Evolutionary conservation across 2,888 invertebrate genomes (phyloP), one percentile per base, ranked within the genome.

Genomic region (Cataglyphis livida): DNA sequence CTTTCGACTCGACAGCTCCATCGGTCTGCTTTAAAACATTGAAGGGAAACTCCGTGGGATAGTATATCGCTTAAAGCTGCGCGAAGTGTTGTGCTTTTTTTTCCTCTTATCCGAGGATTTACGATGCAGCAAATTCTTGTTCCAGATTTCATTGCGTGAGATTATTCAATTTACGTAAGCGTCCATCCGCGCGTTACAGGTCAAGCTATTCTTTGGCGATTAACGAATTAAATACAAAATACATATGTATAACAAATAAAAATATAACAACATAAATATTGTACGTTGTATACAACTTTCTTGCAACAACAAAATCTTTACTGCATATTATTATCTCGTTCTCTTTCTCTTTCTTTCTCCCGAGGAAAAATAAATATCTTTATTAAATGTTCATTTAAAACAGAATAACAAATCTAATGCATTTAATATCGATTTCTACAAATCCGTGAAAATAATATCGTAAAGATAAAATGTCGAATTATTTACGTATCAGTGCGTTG

Each of bases 41-140:
- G 64, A 59, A 54, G 48, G 28, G 79, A 66, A 79, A 65, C 79
- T 73, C 68, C 61, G 65, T 65, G 71, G 65, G 74, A 57, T 82
- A 66, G 81, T 82, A 82, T 62, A 82, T 73, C 82, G 81, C 82
- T 84, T 84, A 82, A 82, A 84, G 82, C 82, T 25, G 51, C 62
- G 59, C 51, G 32, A 66, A 74, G 66, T 73, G 74, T 82, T 66
- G 81, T 57, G 79, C 64, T 81, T 57, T 83, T 64, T 74, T 62
- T 61, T 15, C 35, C 78, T 79, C 59, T 38, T 65, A 44, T 65
- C 73, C 81, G 71, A 35, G 70, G 61, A 64, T 81, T 81, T 73
- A 81, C 81, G 68, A 81, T 82, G 65, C 71, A 82, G 71, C 71
- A 54, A 64, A 73, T 82, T 81, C 81, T 70, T 83, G 78, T 66